Percentiles rank a stretch among this genome's conserved stretches.
Evolutionary conservation across 2,888 invertebrate genomes (phyloP).

Genomic region (Heliconius sara): DNA sequence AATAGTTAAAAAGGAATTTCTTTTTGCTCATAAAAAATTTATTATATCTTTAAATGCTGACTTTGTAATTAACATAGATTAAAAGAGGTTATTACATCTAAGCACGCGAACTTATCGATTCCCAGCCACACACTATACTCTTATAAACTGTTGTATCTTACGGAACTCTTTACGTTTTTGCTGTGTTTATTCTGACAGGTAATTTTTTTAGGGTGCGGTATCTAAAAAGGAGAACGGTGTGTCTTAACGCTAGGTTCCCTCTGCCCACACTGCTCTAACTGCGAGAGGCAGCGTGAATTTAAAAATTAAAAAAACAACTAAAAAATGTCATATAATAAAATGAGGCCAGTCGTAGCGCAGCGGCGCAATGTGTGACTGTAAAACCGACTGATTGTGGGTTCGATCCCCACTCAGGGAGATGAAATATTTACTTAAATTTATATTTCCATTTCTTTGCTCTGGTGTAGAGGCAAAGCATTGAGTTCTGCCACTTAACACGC

Average conservation of each 20-base stretch:
- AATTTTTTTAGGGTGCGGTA: background rate
- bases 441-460: no score
- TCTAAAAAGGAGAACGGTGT: no score
- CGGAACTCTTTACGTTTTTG: conserved; percentile 3
- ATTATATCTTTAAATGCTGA: conserved; percentile 17
- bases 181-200: conserved; percentile 13
- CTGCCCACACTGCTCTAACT: no score
- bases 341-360: no score
- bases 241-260: no score
- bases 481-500: no score
- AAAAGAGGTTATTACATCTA: conserved; percentile 30
- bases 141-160: conserved; percentile 10
- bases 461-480: no score
- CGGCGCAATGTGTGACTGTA: no score
- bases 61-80: conserved; percentile 30
- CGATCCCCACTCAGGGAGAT: no score
- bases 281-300: background rate
- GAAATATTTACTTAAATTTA: no score
- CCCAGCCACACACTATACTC: conserved; percentile 34
- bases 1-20: conserved; percentile 2
- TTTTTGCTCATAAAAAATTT: conserved; percentile 6
- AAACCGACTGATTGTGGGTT: no score
- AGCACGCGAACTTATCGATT: conserved; percentile 40
- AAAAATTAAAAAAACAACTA: background rate
- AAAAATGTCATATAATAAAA: no score